Percentiles rank a stretch among this genome's conserved stretches.
These are phyloP conservation scores for Numida meleagris DNA, from an alignment of 2,113 vertebrate genomes.

Conservation along the genomic window DNA sequence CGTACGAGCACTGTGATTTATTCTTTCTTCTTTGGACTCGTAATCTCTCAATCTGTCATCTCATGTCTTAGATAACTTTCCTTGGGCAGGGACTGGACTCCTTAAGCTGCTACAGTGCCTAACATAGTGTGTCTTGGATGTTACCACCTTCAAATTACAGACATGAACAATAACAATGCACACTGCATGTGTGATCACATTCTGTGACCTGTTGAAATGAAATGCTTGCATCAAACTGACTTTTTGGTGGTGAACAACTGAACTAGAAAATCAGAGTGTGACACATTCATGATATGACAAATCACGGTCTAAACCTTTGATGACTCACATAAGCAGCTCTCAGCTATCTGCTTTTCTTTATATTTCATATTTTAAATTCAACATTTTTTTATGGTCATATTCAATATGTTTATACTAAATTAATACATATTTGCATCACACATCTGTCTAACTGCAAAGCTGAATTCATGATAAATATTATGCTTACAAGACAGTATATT, in stretches of 20 bases:
- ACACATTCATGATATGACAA: background rate
- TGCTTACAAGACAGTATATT: background rate
- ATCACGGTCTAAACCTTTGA: background rate
- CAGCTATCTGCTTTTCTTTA: background rate
- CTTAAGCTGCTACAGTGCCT: background rate
- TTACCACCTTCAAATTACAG: background rate
- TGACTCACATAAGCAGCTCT: background rate
- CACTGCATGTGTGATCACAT: fast-evolving
- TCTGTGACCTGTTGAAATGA: background rate
- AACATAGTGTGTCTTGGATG: background rate
- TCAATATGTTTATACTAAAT: background rate
- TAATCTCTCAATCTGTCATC: background rate
- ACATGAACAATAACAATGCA: background rate
- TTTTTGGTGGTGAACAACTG: background rate
- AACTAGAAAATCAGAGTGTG: slow-evolving; percentile 4
- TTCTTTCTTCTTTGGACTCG: background rate
- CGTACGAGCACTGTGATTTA: background rate
- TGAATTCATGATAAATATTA: slow-evolving; percentile 13
- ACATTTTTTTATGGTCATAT: background rate
- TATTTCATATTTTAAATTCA: background rate
- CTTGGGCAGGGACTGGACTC: background rate
- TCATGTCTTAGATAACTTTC: background rate
- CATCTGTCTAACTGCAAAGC: background rate
- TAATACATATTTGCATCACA: background rate
- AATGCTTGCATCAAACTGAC: background rate